Evolutionary conservation across 2,113 vertebrate genomes (phyloP).

Genomic region (Oenanthe oenanthe): DNA sequence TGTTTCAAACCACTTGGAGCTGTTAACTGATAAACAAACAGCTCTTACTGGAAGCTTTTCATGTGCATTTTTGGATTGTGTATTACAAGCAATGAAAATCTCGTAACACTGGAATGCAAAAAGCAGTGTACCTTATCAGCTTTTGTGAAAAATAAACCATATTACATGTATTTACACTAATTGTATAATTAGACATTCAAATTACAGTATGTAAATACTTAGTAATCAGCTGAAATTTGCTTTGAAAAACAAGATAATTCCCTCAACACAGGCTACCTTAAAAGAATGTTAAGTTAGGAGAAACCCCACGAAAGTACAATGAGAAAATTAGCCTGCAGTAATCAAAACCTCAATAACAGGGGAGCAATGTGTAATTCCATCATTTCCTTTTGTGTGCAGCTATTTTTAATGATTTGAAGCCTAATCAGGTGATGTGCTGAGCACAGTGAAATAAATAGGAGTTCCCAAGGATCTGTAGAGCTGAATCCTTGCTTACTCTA

Average conservation of each 20-base stretch:
- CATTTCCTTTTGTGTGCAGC: slow-evolving; percentile 30
- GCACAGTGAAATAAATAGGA: neutral
- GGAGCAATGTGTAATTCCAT: slow-evolving; percentile 36
- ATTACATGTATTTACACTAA: slow-evolving; percentile 85
- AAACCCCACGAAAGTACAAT: slow-evolving; percentile 72
- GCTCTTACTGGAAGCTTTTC: neutral
- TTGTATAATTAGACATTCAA: slow-evolving; percentile 84
- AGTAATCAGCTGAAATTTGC: slow-evolving; percentile 85
- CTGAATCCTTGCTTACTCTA: neutral
- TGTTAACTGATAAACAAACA: neutral
- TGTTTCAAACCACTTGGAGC: neutral
- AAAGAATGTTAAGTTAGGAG: slow-evolving; percentile 81
- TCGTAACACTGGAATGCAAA: slow-evolving; percentile 40
- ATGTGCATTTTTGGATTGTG: neutral
- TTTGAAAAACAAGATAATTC: slow-evolving; percentile 86
- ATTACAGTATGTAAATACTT: slow-evolving; percentile 85
- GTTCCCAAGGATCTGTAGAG: neutral
- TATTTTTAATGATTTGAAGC: neutral
- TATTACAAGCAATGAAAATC: slow-evolving; percentile 27
- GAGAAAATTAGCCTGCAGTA: slow-evolving; percentile 76
- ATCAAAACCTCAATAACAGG: slow-evolving; percentile 59
- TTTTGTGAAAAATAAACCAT: slow-evolving; percentile 78
- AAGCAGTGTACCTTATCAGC: slow-evolving; percentile 69
- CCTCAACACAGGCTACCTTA: slow-evolving; percentile 81
- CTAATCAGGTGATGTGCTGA: slow-evolving; percentile 39